Evolutionary conservation across 2,888 invertebrate species (phyloP), one percentile per base, ranked within the genome.

Genomic region (Plemyria rubiginata): DNA sequence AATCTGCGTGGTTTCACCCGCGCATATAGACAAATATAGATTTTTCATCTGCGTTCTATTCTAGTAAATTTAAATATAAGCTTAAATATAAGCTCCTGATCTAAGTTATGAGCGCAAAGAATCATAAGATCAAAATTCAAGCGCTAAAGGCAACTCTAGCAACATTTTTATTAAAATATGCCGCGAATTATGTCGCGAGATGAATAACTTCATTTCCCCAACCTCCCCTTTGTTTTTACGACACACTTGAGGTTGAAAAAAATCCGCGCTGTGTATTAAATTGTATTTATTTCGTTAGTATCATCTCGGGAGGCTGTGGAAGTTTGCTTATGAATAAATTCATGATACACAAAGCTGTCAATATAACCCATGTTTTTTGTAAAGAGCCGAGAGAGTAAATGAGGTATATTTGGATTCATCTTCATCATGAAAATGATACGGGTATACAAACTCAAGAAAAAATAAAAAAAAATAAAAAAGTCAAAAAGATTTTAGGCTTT

Each of bases 91-190:
- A 16, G 2, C 61, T 61, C 52, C 38, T 40, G 8, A 38, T 9
- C 46, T 49, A 28, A 46, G 54, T 51, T 40, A 36, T 7, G 15
- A 41, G 28, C 46, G 7, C 51, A 46, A 41, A 13, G 59, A 54
- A 66, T 65, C 60, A 40, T 51, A 61, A 66, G 68, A 65, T 67
- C 65, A 66, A 68, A 67, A 68, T 67, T 66, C 67, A 60, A 59
- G 40, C 54, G 46, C 57, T 53, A 49, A 49, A 64, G 53, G 60
- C 46, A 59, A 22, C 57, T 49, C 59, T 52, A 48, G 63, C 55
- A 62, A 77, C 76, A 78, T 82, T 85, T 84, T 85, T 84, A 84
- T 87, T 84, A 85, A 86, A 87, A 85, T 86, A 84, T 84, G 80
- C 84, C 78, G 76, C 70, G 82, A 84, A 85, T 87, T 85, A 85